Evolutionary conservation across 1,140 invertebrate species (phyloP), one percentile per base, ranked within the genome.

Genomic region (Cyphomyrmex costatus): DNA sequence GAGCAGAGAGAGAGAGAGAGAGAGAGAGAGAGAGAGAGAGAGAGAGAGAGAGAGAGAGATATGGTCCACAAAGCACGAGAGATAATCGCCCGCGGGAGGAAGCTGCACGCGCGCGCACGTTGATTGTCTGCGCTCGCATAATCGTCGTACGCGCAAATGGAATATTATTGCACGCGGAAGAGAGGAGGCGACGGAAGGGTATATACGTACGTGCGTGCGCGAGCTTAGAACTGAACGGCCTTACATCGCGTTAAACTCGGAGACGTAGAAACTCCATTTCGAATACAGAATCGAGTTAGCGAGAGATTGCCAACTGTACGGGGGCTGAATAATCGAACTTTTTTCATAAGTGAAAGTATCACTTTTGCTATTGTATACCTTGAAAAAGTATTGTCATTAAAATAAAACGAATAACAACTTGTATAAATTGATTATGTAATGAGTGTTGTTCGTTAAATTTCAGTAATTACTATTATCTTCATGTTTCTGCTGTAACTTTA

Each of bases 41-140:
- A 24, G 27, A 1, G 51, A 14, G 70, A 7, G 36, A 19, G 12
- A 19, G 46, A 14, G 58, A 51, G 33, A 70, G 56, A 79, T 49
- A 56, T 46, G 65, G 66, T 46, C 36, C 73, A 71, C 83, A 30
- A 74, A 74, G 46, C 63, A 63, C 49, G 66, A 24, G 14, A 19
- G n/a, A 83, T 83, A 83, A 83, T 83, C 68, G 79, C 68, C 53
- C 36, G 68, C 53, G 53, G 53, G 79, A 71, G 49, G 78, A 56
- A 53, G 24, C 79, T 49, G 53, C 53, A 60, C 30, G 30, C 74
- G 58, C 74, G 42, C 51, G 33, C 79, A 46, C 66, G 49, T 74
- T 83, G 79, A 83, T 83, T 83, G 79, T 83, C 68, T 74, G 53
- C 36, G 79, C 79, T 83, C 49, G 83, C 74, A 79, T 85, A 85